Evolutionary conservation across 2,888 invertebrate genomes (phyloP).

Genomic region (Melanchra persicariae): DNA sequence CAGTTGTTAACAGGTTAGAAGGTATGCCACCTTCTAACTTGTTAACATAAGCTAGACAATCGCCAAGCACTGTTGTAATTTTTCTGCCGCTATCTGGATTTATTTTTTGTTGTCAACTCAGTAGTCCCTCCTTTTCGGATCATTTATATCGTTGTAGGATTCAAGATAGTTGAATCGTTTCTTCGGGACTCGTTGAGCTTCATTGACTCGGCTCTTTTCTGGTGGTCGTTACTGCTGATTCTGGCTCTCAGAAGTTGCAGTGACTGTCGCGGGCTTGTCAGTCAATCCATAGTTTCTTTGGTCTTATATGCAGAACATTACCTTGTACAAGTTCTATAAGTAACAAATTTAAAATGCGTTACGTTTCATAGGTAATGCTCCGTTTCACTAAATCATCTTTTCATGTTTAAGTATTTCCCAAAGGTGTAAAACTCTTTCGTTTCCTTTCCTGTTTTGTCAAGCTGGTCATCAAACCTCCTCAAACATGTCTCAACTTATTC

Average conservation of each 20-base stretch:
- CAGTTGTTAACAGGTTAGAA: not conserved
- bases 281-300: no score
- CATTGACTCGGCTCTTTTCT: no score
- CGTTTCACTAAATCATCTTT: not conserved
- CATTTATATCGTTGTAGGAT: no score
- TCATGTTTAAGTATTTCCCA: not conserved
- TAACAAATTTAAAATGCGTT: not conserved
- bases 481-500: conserved; percentile 32
- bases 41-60: not conserved
- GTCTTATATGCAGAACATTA: no score
- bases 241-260: no score
- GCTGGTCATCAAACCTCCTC: not conserved
- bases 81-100: no score
- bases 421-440: not conserved
- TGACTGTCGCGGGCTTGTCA: no score
- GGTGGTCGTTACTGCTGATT: no score
- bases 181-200: no score
- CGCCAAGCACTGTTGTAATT: not conserved
- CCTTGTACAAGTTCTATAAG: not conserved
- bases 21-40: not conserved
- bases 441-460: conserved; percentile 37
- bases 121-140: no score
- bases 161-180: no score
- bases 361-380: not conserved
- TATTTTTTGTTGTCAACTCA: no score